Base-by-base conservation (phyloP, 2,888 invertebrate species). In the Thecophora atra region DNA sequence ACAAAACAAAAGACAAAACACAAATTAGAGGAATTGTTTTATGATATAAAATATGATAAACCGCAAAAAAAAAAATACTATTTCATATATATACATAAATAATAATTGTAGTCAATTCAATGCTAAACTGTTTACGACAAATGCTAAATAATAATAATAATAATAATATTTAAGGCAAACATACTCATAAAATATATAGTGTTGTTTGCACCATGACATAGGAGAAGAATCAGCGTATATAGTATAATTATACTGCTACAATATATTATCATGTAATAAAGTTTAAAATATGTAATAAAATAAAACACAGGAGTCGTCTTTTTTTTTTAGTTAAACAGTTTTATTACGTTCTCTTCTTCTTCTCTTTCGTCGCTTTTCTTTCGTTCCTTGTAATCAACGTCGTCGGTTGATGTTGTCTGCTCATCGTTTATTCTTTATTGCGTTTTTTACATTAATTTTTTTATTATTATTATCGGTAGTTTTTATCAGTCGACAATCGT, bases 191-290 rank as follows among this genome's bases (percentile, higher is more conserved):
- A 37, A 37, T 8, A 65, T 24, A 71, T 30, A 64, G 28, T 71
- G 68, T 71, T 73, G 68, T 68, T 73, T 71, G 73, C 73, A 73
- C 44, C 11, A 26, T 26, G 2, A 30, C 6, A 62, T 8, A 62
- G 13, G 15, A 37, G 6, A 62, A 6, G 11, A 30, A 30, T 2
- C 37, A 37, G 37, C 11, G 11, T 37, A 37, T 37, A 37, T 2
- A 42, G 11, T 13, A 58, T 15, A 65, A 51, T 15, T 26, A 60
- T 60, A 47, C 42, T 44, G 11, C 44, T 37, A 37, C 37, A 37
- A 47, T 47, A 47, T 28, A 26, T 24, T 15, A 58, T 24, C 11
- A 56, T 26, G 3, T 56, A 58, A 58, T 68, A 68, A 68, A 68
- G 19, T 17, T 44, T 24, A 24, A 42, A 58, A 58, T 24, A 17